Base-by-base conservation (phyloP, 2,113 vertebrate species). In the Megaptera novaeangliae region DNA sequence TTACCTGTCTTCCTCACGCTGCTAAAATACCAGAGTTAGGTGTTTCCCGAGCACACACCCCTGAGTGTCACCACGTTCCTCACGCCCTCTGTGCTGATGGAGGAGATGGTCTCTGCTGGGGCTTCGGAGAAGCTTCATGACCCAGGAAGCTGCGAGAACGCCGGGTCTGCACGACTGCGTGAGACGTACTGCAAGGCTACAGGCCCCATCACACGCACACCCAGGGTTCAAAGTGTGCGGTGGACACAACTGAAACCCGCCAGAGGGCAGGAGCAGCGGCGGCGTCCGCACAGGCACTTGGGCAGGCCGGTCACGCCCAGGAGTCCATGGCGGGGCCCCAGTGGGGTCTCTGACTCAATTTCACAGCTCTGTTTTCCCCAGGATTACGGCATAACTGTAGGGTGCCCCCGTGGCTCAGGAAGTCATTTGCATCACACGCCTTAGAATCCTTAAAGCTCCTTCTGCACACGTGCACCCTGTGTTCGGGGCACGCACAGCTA, bases 211-310 rank as follows among this genome's bases (percentile, higher is more conserved):
- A 14, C 18, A 64, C 49, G 25, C 18, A 55, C 25, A 25, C 46
- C 25, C 39, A 6, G 0, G 59, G 84, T 12, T 66, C n/a, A 34
- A 6, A 23, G 75, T 6, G 3, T 71, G 7, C 10, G 31, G 5
- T 11, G 80, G 18, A 49, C 21, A 44, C 41, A 36, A 27, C 27
- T 2, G 25, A 72, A 46, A 18, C 17, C n/a, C 34, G 20, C 59
- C 9, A 21, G 61, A 31, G 34, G 75, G 93, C 87, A 97, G 95
- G 72, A 97, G 82, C 29, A 81, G 92, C 96, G 75, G 94, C 93
- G 86, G 97, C 52, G 68, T 95, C 87, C 84, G 69, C 75, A 89
- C 92, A 99, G 98, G 98, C 98, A 98, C 98, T 98, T 98, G 95
- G 98, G 98, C 98, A 96, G 86, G 57, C 95, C 97, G 97, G 96